These are phyloP conservation scores for Pitta sordida DNA, from an alignment of 2,113 vertebrate species.

Conservation along the genomic window DNA sequence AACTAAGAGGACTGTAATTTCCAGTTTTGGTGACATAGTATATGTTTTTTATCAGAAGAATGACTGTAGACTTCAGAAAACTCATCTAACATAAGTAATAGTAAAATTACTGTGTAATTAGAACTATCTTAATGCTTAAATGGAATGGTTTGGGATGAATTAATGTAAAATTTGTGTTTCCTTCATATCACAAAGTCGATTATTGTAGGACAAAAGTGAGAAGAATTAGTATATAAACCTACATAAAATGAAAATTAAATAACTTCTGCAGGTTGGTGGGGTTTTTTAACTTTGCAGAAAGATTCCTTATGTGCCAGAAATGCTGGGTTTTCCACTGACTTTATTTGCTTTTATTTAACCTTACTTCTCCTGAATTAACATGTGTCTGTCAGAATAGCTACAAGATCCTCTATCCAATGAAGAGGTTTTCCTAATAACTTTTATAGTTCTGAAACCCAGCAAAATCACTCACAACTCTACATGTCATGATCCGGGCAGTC, in stretches of 20 bases:
- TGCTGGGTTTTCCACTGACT: not conserved
- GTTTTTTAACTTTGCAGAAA: not conserved
- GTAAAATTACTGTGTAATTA: not conserved
- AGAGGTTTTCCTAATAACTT: not conserved
- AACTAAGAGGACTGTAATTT: constrained; percentile 23
- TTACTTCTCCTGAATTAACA: not conserved
- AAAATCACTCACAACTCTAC: not conserved
- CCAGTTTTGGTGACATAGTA: not conserved
- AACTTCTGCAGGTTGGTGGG: accelerated
- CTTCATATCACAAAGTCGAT: not conserved
- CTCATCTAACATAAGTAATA: not conserved
- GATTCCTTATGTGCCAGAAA: not conserved
- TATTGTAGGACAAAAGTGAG: accelerated
- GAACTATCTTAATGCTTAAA: not conserved
- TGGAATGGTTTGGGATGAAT: not conserved
- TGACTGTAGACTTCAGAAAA: not conserved
- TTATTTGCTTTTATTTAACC: not conserved
- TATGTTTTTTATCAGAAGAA: not conserved
- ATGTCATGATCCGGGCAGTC: not conserved
- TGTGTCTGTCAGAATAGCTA: not conserved
- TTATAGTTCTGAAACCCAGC: not conserved
- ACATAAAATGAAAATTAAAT: not conserved
- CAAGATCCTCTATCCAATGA: not conserved
- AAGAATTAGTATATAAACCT: not conserved
- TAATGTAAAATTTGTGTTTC: not conserved